A percentile compares a stretch with the other conserved stretches of the same genome.
These are phyloP conservation scores for Casuarius casuarius DNA, from an alignment of 2,113 vertebrate species.

Conservation along the genomic window DNA sequence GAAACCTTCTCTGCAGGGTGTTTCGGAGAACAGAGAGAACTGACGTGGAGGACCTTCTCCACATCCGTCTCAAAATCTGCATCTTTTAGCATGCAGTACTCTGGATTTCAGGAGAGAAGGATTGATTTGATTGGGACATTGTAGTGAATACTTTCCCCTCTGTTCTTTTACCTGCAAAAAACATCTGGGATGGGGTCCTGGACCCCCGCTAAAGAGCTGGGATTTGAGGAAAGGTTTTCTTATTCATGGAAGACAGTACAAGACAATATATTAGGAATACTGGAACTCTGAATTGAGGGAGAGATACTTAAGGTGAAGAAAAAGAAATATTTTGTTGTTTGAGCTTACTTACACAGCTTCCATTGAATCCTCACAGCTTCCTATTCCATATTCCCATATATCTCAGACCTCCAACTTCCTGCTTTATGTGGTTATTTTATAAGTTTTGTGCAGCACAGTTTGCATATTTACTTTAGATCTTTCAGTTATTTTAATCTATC, in stretches of 20 bases:
- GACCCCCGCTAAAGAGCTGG: not conserved
- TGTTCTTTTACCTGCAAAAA: not conserved
- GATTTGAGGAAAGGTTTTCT: not conserved
- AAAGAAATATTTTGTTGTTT: not conserved
- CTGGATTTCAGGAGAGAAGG: not conserved
- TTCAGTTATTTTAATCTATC: not conserved
- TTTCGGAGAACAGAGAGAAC: not conserved
- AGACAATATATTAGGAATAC: rapidly evolving
- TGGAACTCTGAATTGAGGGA: not conserved
- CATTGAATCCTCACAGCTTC: not conserved
- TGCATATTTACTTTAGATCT: not conserved
- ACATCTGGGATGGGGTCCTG: not conserved
- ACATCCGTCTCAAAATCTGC: not conserved
- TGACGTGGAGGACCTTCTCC: not conserved
- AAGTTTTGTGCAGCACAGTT: not conserved
- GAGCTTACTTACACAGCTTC: not conserved
- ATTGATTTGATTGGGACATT: rapidly evolving
- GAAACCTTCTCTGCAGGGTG: not conserved
- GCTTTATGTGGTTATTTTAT: not conserved
- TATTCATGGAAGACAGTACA: rapidly evolving
- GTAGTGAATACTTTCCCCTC: not conserved
- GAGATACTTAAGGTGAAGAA: not conserved
- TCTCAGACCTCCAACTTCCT: not conserved
- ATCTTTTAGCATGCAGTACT: not conserved
- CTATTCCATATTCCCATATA: not conserved